A percentile compares a stretch with the other conserved stretches of the same genome.
Evolutionary conservation across 2,888 invertebrate species (phyloP).

Genomic region (Clunio marinus): DNA sequence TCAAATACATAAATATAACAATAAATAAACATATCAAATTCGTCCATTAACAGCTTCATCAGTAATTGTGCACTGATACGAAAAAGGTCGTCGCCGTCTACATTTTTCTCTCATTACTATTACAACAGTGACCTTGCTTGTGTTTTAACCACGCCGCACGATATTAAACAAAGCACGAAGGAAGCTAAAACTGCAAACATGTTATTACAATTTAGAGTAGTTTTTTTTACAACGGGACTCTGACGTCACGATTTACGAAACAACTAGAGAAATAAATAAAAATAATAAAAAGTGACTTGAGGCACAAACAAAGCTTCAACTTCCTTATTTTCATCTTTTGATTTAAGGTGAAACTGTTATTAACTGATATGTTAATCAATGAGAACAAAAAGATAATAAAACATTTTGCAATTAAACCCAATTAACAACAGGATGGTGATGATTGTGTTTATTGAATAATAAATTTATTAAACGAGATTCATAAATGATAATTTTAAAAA

Average conservation of each 20-base stretch:
- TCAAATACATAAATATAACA: not conserved
- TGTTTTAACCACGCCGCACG: too few species aligned
- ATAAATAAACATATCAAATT: too few species aligned
- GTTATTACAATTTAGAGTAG: not conserved
- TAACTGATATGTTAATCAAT: not conserved
- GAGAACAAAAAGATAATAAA: too few species aligned
- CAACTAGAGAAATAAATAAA: not conserved
- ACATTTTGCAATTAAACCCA: too few species aligned
- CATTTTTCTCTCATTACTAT: not conserved
- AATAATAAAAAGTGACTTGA: not conserved
- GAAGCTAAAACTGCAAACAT: not conserved
- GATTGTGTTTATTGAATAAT: too few species aligned
- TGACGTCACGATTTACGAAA: not conserved
- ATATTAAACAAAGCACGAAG: not conserved
- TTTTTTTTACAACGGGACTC: not conserved
- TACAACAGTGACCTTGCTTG: not conserved
- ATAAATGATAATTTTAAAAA: too few species aligned
- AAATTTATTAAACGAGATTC: too few species aligned
- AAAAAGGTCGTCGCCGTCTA: not conserved
- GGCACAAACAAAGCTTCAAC: not conserved
- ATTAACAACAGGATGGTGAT: too few species aligned
- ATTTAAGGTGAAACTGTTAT: not conserved
- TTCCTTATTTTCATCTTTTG: not conserved
- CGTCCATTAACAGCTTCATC: too few species aligned
- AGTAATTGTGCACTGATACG: not conserved